Conservation (phyloP, 2,797 vertebrate genomes). For the Atherinosoma microstoma region DNA sequence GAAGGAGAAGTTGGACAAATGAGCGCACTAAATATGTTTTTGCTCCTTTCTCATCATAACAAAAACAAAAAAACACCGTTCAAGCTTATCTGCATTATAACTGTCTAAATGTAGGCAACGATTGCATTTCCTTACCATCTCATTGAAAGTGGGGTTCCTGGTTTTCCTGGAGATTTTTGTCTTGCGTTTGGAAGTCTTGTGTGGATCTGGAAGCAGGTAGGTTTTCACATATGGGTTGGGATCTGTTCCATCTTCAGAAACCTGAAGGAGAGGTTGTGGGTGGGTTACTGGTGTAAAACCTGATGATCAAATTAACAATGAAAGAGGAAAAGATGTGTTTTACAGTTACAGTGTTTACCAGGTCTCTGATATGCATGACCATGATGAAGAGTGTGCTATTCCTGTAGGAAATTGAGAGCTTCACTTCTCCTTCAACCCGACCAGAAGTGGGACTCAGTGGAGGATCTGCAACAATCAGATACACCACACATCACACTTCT, state of each 20-base stretch:
- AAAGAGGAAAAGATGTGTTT: not conserved
- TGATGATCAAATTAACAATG: not conserved
- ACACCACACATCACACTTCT: constrained; percentile 1
- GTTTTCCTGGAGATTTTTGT: constrained; percentile 97
- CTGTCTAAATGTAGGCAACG: not conserved
- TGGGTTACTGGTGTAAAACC: not conserved
- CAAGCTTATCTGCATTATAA: not conserved
- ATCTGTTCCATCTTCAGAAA: constrained; percentile 94
- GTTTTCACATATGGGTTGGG: constrained; percentile 99
- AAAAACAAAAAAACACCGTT: not conserved
- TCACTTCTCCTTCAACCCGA: constrained; percentile 95
- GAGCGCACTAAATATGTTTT: not conserved
- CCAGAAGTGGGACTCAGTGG: constrained; percentile 89
- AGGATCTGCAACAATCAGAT: constrained; percentile 79
- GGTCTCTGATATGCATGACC: constrained; percentile 99
- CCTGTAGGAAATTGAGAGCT: constrained; percentile 95
- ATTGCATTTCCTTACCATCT: constrained; percentile 87
- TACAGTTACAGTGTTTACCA: constrained; percentile 80
- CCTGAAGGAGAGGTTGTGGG: constrained; percentile 74
- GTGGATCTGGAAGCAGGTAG: constrained; percentile 94
- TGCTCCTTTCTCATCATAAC: not conserved
- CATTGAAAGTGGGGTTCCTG: constrained; percentile 97
- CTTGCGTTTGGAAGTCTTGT: constrained; percentile 98
- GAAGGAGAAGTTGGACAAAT: constrained; percentile 17
- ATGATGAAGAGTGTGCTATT: constrained; percentile 98